phyloP scores from a whole-genome alignment of 2,888 invertebrate species.

The Eudasyphora cyanicolor region DNA sequence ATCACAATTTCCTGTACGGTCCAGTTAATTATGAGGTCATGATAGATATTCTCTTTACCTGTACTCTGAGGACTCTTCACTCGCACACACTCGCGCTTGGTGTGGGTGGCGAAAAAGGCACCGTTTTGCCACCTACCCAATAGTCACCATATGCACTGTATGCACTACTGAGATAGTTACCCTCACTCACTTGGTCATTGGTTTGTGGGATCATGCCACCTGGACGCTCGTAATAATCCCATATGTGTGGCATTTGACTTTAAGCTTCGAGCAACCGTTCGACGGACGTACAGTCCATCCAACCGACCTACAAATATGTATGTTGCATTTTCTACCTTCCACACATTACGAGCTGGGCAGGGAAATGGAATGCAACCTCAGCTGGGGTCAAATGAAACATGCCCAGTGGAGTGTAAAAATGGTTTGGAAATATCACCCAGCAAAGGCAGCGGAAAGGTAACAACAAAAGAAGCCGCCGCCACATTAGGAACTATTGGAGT shows the following conservation, averaged over 20 bases:
- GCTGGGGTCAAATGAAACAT: not conserved
- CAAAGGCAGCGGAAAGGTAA: not conserved
- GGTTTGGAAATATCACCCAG: not conserved
- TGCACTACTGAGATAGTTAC: not conserved
- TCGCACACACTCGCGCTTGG: not conserved
- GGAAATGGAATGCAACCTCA: not conserved
- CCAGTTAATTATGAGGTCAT: not conserved
- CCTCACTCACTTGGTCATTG: no score
- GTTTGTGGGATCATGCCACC: not conserved
- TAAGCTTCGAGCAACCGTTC: no score
- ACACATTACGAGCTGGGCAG: no score
- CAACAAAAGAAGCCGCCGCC: not conserved
- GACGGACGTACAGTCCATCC: no score
- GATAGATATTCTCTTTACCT: not conserved
- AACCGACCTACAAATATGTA: no score
- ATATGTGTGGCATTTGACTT: slow-evolving; percentile 51
- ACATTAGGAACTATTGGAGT: not conserved
- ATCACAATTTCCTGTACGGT: slow-evolving; percentile 39
- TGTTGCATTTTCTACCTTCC: not conserved
- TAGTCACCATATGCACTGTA: not conserved
- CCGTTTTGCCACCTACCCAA: not conserved
- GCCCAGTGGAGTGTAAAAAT: not conserved
- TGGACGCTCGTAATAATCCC: not conserved
- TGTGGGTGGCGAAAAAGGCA: not conserved
- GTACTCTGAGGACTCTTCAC: no score